Evolutionary conservation across 1,140 invertebrate species (phyloP).

Genomic region (Apocrypta bakeri): DNA sequence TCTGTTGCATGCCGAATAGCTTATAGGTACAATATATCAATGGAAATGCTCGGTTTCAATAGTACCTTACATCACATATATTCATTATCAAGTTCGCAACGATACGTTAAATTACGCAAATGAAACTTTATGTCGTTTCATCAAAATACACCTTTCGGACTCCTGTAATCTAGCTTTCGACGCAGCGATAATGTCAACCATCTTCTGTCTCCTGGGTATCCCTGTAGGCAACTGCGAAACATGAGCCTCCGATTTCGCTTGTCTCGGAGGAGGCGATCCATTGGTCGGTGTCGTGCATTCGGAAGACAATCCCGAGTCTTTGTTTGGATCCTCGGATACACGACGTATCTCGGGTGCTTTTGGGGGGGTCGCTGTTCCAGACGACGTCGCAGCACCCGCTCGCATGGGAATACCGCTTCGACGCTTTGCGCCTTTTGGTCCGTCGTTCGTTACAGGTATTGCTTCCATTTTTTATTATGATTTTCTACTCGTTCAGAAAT

Average conservation of each 20-base stretch:
- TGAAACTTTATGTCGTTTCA: no score
- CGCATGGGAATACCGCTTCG: slow-evolving; percentile 49
- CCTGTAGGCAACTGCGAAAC: background rate
- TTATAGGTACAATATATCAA: no score
- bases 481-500: background rate
- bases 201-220: slow-evolving; percentile 7
- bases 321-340: slow-evolving; percentile 59
- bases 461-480: no score
- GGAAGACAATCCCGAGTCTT: slow-evolving; percentile 70
- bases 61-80: no score
- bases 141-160: slow-evolving; percentile 36
- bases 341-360: background rate
- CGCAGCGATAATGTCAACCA: slow-evolving; percentile 56
- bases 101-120: no score
- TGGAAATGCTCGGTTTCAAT: no score
- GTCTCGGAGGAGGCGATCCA: slow-evolving; percentile 68
- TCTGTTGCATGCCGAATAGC: no score
- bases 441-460: slow-evolving; percentile 42
- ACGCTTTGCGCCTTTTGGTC: slow-evolving; percentile 54
- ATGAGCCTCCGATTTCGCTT: slow-evolving; percentile 56
- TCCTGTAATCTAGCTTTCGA: slow-evolving; percentile 60
- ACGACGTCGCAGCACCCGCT: slow-evolving; percentile 4
- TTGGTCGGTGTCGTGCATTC: slow-evolving; percentile 69
- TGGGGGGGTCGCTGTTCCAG: background rate
- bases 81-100: no score